Conservation (phyloP, 1,140 invertebrate genomes). For the Ceratosolen fusciceps region DNA sequence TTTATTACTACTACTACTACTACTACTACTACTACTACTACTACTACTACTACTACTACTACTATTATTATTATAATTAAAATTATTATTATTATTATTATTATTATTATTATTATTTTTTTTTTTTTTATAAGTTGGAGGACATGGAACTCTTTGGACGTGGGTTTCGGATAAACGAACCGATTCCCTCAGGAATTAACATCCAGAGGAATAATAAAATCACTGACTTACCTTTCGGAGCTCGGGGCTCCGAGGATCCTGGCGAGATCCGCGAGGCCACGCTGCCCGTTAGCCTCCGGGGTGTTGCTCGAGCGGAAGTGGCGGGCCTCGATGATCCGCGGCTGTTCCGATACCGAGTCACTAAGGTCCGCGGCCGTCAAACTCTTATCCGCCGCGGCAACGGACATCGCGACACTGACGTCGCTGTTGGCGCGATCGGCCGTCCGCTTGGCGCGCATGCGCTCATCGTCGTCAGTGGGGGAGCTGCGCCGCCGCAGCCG, state of each 20-base stretch:
- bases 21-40: too few relatives aligned
- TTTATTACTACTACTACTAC: too few relatives aligned
- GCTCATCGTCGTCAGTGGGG: slow-evolving; percentile 31
- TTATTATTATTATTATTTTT: too few relatives aligned
- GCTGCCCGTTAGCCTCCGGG: neutral
- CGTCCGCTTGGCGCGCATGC: slow-evolving; percentile 46
- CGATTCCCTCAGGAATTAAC: too few relatives aligned
- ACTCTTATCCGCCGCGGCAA: slow-evolving; percentile 65
- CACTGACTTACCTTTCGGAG: slow-evolving; percentile 19
- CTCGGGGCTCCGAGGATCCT: neutral
- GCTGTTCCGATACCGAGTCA: slow-evolving; percentile 31
- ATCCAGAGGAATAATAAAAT: neutral
- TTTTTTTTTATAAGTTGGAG: too few relatives aligned
- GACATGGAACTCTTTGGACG: too few relatives aligned
- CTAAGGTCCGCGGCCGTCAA: slow-evolving; percentile 17
- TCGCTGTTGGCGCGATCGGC: slow-evolving; percentile 45
- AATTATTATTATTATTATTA: too few relatives aligned
- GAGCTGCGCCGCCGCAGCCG: slow-evolving; percentile 48
- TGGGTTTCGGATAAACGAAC: too few relatives aligned
- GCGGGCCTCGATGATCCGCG: slow-evolving; percentile 13
- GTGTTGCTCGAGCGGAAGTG: neutral
- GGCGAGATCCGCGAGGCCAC: neutral
- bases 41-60: too few relatives aligned
- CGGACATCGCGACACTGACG: slow-evolving; percentile 69
- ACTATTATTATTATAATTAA: too few relatives aligned